Evolutionary conservation across 2,797 vertebrate genomes (phyloP).

Genomic region (Diglossa cyanea): DNA sequence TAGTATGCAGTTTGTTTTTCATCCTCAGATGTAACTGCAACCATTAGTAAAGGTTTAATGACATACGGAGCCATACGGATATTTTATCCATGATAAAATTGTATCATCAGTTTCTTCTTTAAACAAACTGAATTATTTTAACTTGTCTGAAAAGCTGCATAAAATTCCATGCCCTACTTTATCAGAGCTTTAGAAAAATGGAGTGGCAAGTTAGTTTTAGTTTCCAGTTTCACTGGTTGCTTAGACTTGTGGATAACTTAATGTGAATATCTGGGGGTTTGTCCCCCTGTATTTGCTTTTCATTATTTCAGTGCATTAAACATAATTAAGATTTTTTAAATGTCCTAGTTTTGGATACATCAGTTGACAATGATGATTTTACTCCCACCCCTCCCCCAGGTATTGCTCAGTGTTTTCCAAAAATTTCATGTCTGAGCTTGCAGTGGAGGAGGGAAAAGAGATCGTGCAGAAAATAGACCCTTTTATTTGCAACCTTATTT

Average conservation of each 20-base stretch:
- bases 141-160: not conserved
- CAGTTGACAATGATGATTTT: not conserved
- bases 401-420: conserved; percentile 18
- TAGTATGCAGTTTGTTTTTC: not conserved
- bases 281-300: not conserved
- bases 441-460: not conserved
- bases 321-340: not conserved
- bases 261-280: not conserved
- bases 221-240: not conserved
- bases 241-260: not conserved
- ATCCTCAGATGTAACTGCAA: not conserved
- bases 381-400: not conserved
- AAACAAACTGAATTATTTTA: not conserved
- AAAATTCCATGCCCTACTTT: not conserved
- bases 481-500: not conserved
- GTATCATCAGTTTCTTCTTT: not conserved
- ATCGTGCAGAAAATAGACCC: not conserved
- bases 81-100: not conserved
- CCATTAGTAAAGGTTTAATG: not conserved
- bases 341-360: not conserved
- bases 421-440: not conserved
- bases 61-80: not conserved
- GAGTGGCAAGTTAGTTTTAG: not conserved
- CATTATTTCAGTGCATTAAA: not conserved
- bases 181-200: not conserved